These are phyloP conservation scores for Battus philenor DNA, from an alignment of 1,140 invertebrate species.

Conservation along the genomic window DNA sequence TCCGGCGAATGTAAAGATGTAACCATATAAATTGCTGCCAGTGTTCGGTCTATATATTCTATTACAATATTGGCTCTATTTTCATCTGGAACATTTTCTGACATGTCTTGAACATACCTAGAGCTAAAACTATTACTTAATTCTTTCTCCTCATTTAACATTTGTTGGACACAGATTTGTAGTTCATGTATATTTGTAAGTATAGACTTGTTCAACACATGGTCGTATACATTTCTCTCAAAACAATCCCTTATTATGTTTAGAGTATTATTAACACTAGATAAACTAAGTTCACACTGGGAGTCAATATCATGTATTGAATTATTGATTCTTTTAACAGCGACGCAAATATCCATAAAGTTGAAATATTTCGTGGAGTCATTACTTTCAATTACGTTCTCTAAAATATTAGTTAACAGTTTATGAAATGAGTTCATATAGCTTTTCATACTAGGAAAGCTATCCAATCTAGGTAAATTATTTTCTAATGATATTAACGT, in stretches of 20 bases:
- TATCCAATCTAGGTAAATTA: slow-evolving; percentile 44
- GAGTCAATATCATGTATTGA: slow-evolving; percentile 44
- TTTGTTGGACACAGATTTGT: slow-evolving; percentile 59
- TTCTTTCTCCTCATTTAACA: slow-evolving; percentile 62
- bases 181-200: slow-evolving; percentile 59
- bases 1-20: slow-evolving; percentile 35
- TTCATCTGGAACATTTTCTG: slow-evolving; percentile 22
- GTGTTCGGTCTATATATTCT: slow-evolving; percentile 48
- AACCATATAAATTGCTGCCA: slow-evolving; percentile 42
- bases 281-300: slow-evolving; percentile 34
- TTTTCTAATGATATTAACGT: slow-evolving; percentile 69
- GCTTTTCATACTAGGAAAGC: slow-evolving; percentile 33
- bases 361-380: slow-evolving; percentile 53
- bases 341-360: slow-evolving; percentile 56
- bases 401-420: slow-evolving; percentile 64
- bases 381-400: slow-evolving; percentile 69
- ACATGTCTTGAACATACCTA: slow-evolving; percentile 41
- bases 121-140: slow-evolving; percentile 52
- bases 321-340: slow-evolving; percentile 46
- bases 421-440: slow-evolving; percentile 51
- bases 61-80: slow-evolving; percentile 36
- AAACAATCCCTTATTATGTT: slow-evolving; percentile 50
- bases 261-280: slow-evolving; percentile 50
- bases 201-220: slow-evolving; percentile 43
- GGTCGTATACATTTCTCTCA: slow-evolving; percentile 39